phyloP scores from a whole-genome alignment of 2,888 invertebrate species.

The Philonicus albiceps region DNA sequence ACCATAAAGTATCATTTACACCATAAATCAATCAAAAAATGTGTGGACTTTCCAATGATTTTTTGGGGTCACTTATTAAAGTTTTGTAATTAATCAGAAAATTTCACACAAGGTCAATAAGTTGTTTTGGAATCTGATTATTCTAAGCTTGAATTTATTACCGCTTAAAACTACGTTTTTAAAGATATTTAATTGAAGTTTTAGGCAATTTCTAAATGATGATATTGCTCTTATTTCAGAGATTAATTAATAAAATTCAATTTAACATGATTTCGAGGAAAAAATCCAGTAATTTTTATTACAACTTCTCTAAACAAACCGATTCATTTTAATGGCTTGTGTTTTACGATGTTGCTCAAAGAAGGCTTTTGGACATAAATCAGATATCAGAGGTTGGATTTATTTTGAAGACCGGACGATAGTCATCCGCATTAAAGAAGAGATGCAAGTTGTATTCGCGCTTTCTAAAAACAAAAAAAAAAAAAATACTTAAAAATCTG shows the following conservation, averaged over 20 bases:
- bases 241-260: neutral
- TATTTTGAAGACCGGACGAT: neutral
- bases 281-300: neutral
- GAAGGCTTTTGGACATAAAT: neutral
- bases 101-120: neutral
- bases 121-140: neutral
- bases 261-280: neutral
- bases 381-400: neutral
- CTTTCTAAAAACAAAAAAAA: neutral
- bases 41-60: neutral
- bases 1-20: neutral
- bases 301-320: neutral
- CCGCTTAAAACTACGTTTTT: too few species aligned
- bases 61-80: neutral
- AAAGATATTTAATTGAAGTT: too few species aligned
- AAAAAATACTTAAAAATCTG: neutral
- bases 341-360: neutral
- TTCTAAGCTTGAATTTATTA: neutral
- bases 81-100: neutral
- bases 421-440: neutral
- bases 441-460: neutral
- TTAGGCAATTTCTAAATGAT: neutral
- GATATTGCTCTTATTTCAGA: neutral
- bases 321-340: neutral
- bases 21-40: neutral